A percentile compares a stretch with the other conserved stretches of the same genome.
Conservation (phyloP, 1,140 invertebrate genomes). For the Cecropterus lyciades region DNA sequence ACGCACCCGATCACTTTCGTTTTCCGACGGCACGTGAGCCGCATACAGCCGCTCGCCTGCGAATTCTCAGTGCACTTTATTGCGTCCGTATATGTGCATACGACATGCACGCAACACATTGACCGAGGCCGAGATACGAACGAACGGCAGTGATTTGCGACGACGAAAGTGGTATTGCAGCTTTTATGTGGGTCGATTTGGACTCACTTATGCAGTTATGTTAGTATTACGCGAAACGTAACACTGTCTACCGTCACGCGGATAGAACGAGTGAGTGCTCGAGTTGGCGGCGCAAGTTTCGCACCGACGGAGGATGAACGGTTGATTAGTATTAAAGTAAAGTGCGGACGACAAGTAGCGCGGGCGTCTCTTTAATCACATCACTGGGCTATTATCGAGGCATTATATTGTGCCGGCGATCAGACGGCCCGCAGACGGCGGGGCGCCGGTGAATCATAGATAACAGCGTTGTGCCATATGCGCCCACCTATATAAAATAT, state of each 20-base stretch:
- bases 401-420: constrained; percentile 69
- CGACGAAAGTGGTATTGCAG: constrained; percentile 82
- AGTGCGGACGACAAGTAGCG: constrained; percentile 18
- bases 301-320: constrained; percentile 39
- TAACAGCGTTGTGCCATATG: constrained; percentile 59
- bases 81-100: constrained; percentile 78
- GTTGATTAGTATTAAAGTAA: constrained; percentile 19
- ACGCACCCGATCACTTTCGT: constrained; percentile 80
- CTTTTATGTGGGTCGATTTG: constrained; percentile 80
- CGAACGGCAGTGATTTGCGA: constrained; percentile 76
- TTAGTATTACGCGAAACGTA: constrained; percentile 66
- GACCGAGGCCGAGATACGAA: constrained; percentile 82
- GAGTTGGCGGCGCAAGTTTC: constrained; percentile 1
- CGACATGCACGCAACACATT: constrained; percentile 76
- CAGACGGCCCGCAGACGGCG: constrained; percentile 70
- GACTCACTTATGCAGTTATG: constrained; percentile 59
- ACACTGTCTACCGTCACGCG: constrained; percentile 29
- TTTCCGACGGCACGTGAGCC: constrained; percentile 75
- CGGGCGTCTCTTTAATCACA: constrained; percentile 63
- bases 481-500: constrained; percentile 61
- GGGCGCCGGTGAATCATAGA: constrained; percentile 79
- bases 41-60: constrained; percentile 69
- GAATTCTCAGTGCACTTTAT: constrained; percentile 79
- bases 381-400: constrained; percentile 65
- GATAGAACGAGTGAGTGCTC: not conserved